A percentile compares a stretch with the other conserved stretches of the same genome.
phyloP scores from a whole-genome alignment of 2,113 vertebrate genomes.

The Melanerpes formicivorus region DNA sequence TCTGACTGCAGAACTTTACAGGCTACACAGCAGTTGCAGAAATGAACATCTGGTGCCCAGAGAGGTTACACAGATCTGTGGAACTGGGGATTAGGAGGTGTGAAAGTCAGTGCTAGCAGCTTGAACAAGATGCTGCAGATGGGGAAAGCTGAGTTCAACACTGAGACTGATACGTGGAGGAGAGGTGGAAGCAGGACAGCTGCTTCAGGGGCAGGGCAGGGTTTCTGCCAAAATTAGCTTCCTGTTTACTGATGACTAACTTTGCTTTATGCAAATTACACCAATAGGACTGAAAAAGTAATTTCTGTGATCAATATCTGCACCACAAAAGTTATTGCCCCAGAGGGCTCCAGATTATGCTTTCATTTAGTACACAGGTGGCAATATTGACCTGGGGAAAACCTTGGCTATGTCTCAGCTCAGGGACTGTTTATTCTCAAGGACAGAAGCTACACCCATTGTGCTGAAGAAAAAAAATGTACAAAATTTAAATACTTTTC shows the following conservation, averaged over 20 bases:
- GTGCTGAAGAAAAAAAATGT: not conserved
- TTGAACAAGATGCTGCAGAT: not conserved
- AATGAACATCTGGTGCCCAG: constrained; percentile 23
- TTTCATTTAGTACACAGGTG: fast-evolving
- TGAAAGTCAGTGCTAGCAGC: not conserved
- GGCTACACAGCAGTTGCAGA: not conserved
- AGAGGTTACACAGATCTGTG: not conserved
- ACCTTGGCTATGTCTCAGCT: not conserved
- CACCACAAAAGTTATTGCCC: not conserved
- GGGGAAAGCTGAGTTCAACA: not conserved
- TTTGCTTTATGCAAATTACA: constrained; percentile 9
- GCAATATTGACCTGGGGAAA: not conserved
- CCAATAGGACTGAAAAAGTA: not conserved
- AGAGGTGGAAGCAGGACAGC: not conserved
- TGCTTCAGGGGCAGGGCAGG: not conserved
- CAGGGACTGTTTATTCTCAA: not conserved
- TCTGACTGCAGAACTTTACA: not conserved
- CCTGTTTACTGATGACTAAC: not conserved
- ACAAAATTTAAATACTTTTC: not conserved
- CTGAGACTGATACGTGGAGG: not conserved
- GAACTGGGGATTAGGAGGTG: not conserved
- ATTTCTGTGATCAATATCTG: not conserved
- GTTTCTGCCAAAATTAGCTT: constrained; percentile 23
- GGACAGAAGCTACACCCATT: not conserved
- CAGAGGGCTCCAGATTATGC: not conserved